Evolutionary conservation across 2,888 invertebrate species (phyloP).

Genomic region (Sminthurinus aureus): DNA sequence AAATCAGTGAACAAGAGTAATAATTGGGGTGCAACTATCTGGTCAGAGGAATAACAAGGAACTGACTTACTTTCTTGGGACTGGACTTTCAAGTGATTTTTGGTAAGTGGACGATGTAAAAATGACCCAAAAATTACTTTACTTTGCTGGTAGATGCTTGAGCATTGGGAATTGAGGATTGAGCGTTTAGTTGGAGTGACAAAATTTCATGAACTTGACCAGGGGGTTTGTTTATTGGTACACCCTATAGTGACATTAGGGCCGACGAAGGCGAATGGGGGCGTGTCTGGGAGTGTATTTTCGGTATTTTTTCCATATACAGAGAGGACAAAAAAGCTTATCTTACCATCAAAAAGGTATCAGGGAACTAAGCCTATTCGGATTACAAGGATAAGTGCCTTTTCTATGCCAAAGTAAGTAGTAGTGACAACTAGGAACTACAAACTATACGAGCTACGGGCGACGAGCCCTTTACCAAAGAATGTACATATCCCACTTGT

Average conservation of each 20-base stretch:
- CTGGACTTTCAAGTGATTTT: slow-evolving; percentile 5
- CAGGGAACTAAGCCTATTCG: slow-evolving; percentile 43
- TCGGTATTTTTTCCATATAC: slow-evolving; percentile 44
- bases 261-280: slow-evolving; percentile 45
- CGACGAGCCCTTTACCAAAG: not conserved
- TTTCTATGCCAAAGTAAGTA: slow-evolving; percentile 30
- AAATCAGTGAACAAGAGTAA: no score
- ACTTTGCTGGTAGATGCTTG: not conserved
- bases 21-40: no score
- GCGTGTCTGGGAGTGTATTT: slow-evolving; percentile 57
- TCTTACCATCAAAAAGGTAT: slow-evolving; percentile 48
- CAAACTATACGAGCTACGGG: not conserved
- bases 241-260: slow-evolving; percentile 60
- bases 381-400: slow-evolving; percentile 45
- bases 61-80: not conserved
- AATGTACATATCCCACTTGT: not conserved
- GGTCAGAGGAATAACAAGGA: not conserved
- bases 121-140: slow-evolving; percentile 26
- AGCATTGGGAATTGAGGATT: no score
- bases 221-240: slow-evolving; percentile 56
- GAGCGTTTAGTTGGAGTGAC: slow-evolving; percentile 26
- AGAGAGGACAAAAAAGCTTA: slow-evolving; percentile 49
- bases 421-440: slow-evolving; percentile 3
- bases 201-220: slow-evolving; percentile 32
- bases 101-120: slow-evolving; percentile 7